Percentiles rank a stretch among this genome's conserved stretches.
phyloP scores from a whole-genome alignment of 2,797 vertebrate species.

The Chelonia mydas region DNA sequence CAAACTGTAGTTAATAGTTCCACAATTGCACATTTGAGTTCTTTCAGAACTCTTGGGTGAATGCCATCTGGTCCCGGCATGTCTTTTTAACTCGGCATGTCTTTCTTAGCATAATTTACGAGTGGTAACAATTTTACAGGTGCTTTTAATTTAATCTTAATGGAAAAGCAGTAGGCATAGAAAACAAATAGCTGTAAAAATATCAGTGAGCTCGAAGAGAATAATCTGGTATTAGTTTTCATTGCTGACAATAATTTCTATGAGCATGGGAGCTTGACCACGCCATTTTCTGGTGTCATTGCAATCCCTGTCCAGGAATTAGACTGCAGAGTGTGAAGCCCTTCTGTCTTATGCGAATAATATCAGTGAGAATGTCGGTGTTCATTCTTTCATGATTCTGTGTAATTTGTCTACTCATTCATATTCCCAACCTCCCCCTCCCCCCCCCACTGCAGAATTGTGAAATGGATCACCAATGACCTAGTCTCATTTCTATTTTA shows the following conservation, averaged over 20 bases:
- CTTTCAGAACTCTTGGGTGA: too few relatives aligned
- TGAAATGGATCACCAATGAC: neutral
- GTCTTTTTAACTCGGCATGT: neutral
- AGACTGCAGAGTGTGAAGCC: fast-evolving
- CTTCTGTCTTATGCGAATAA: neutral
- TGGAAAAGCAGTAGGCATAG: neutral
- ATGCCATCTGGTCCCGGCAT: too few relatives aligned
- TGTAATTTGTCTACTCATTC: fast-evolving
- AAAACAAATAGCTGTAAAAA: neutral
- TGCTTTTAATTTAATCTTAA: neutral
- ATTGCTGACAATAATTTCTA: neutral
- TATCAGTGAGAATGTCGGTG: fast-evolving
- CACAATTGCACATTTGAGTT: too few relatives aligned
- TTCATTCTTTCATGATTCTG: neutral
- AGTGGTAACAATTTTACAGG: neutral
- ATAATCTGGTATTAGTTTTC: neutral
- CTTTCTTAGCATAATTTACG: neutral
- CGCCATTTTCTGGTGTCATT: neutral
- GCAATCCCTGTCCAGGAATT: neutral
- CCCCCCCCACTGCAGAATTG: fast-evolving
- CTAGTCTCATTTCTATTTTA: fast-evolving
- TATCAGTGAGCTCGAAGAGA: neutral
- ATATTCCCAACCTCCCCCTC: neutral
- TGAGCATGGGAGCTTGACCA: neutral
- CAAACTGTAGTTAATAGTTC: too few relatives aligned